A percentile compares a stretch with the other conserved stretches of the same genome.
phyloP scores from a whole-genome alignment of 1,140 invertebrate genomes.

The Drosophila tristis region DNA sequence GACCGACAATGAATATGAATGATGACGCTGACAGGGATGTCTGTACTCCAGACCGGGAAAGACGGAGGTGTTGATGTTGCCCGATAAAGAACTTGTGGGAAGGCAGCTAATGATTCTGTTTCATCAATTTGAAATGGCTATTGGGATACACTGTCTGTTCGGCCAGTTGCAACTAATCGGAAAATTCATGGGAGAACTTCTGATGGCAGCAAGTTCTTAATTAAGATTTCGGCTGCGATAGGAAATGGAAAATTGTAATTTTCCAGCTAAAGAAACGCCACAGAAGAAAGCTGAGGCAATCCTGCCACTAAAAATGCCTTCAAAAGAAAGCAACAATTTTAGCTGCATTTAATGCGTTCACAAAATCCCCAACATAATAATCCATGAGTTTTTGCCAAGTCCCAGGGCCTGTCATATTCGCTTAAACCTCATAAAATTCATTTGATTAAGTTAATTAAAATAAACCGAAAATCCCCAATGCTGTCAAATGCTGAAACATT shows the following conservation, averaged over 20 bases:
- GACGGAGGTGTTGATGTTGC: constrained; percentile 57
- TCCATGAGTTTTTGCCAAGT: constrained; percentile 2
- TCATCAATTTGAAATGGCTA: constrained; percentile 65
- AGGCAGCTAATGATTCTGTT: constrained; percentile 57
- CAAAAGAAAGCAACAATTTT: too few species aligned
- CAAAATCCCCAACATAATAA: constrained; percentile 19
- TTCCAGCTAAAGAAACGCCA: constrained; percentile 1
- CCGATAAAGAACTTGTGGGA: constrained; percentile 59
- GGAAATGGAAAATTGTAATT: constrained; percentile 13
- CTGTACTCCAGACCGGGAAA: constrained; percentile 12
- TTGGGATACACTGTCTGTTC: constrained; percentile 1
- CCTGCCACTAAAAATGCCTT: not conserved
- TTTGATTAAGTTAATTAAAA: constrained; percentile 78
- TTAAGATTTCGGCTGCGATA: constrained; percentile 38
- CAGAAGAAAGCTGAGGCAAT: too few species aligned
- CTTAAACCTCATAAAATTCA: constrained; percentile 40
- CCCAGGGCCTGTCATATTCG: constrained; percentile 13
- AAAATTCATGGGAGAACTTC: constrained; percentile 53
- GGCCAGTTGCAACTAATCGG: constrained; percentile 55
- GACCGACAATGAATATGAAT: constrained; percentile 63
- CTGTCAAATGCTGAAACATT: constrained; percentile 52
- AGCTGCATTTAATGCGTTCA: not conserved
- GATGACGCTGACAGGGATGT: constrained; percentile 46
- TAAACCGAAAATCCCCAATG: constrained; percentile 59
- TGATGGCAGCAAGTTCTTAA: constrained; percentile 13